Evolutionary conservation across 2,113 vertebrate genomes (phyloP), one percentile per base, ranked within the genome.

Genomic region (Pelecanoides urinatrix): DNA sequence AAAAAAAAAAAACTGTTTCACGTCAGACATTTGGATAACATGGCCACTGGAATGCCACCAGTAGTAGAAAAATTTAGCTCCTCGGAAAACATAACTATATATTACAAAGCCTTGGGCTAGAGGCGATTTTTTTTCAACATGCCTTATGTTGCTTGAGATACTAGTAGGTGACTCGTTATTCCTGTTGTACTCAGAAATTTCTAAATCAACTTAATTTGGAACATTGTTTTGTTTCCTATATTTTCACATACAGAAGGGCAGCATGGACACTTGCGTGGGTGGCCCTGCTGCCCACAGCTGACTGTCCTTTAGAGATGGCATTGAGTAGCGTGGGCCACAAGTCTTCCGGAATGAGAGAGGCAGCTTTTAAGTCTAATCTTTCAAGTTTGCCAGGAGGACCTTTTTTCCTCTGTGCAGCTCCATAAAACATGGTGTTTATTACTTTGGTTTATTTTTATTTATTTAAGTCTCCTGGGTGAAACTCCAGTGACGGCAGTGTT

Each of bases 341-440:
- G 49, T 71, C 90, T 97, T 97, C 94, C 13, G 44, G 77, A 96
- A 44, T 86, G 90, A 78, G 52, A 94, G 75, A 71, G 63, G 59
- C 79, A 71, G 65, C 86, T 94, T 92, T 89, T 84, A 66, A 78
- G 18, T 81, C 21, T 92, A 55, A 81, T 74, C 68, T 83, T 92
- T 74, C 47, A 83, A n/a, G 30, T 76, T 94, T 65, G 40, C 66
- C 40, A 62, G 40, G 38, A 86, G 30, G 9, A 75, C 17, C 3
- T 53, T 12, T 52, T 32, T 49, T 23, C 34, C 26, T 58, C 94
- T 90, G 58, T 89, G 73, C 88, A 96, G 90, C 90, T 97, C 93
- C 93, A 96, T 98, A 98, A 98, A 98, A 98, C 90, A 95, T 90
- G 97, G 97, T 97, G 97, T 98, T 98, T 98, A 98, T 98, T 98